Evolutionary conservation across 2,113 vertebrate genomes (phyloP).

Genomic region (Ammodytes marinus): DNA sequence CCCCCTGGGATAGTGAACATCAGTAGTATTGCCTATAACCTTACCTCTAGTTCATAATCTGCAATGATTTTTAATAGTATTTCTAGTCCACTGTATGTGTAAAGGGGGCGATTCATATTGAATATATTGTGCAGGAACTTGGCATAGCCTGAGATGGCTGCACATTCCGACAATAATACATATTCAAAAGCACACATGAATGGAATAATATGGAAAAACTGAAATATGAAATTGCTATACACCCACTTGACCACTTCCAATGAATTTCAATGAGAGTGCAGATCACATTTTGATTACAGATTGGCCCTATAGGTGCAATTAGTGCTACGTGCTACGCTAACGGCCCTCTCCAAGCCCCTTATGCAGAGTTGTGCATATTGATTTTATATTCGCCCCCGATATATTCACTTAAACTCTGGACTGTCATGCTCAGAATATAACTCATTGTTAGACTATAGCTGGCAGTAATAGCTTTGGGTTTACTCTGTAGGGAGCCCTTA

Average conservation of each 20-base stretch:
- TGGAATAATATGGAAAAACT: slow-evolving; percentile 58
- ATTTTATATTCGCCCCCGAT: slow-evolving; percentile 77
- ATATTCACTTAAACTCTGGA: slow-evolving; percentile 74
- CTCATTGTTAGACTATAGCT: slow-evolving; percentile 53
- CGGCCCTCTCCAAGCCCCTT: slow-evolving; percentile 56
- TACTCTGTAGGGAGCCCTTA: slow-evolving; percentile 34
- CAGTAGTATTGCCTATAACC: too few relatives aligned
- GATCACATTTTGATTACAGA: slow-evolving; percentile 71
- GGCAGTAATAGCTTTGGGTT: slow-evolving; percentile 45
- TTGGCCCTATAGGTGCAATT: slow-evolving; percentile 81
- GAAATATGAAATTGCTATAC: slow-evolving; percentile 51
- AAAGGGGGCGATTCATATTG: slow-evolving; percentile 23
- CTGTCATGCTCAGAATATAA: slow-evolving; percentile 68
- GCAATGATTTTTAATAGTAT: slow-evolving; percentile 12
- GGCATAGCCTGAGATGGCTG: slow-evolving; percentile 38
- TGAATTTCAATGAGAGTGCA: slow-evolving; percentile 76
- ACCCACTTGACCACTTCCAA: slow-evolving; percentile 63
- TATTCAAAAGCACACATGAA: slow-evolving; percentile 64
- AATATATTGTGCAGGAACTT: slow-evolving; percentile 21
- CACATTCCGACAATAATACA: slow-evolving; percentile 60
- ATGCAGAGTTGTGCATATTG: slow-evolving; percentile 73
- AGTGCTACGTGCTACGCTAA: slow-evolving; percentile 69
- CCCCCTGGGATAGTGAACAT: too few relatives aligned
- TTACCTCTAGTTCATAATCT: slow-evolving; percentile 34
- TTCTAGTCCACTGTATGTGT: slow-evolving; percentile 35